Conservation (phyloP, 2,888 invertebrate genomes). For the Mantis religiosa region DNA sequence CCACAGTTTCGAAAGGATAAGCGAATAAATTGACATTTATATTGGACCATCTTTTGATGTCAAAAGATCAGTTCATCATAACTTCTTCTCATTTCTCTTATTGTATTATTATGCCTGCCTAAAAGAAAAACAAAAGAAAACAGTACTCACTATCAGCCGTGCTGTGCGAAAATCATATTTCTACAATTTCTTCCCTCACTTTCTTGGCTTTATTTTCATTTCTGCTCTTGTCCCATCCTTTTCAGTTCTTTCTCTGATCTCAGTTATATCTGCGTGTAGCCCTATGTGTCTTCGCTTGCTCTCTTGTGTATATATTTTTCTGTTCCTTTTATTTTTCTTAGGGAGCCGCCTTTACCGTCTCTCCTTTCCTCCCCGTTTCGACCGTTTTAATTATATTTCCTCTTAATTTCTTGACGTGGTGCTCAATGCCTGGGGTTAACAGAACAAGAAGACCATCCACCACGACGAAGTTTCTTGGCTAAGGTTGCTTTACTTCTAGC, state of each 20-base stretch:
- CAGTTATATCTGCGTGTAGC: background rate
- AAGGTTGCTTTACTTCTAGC: background rate
- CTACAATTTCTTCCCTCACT: background rate
- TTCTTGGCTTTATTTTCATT: background rate
- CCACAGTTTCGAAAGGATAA: slow-evolving; percentile 9
- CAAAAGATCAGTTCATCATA: slow-evolving; percentile 24
- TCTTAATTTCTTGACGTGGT: slow-evolving; percentile 5
- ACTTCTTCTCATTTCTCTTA: background rate
- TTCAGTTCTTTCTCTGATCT: background rate
- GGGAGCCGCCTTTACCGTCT: background rate
- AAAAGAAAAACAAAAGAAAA: background rate
- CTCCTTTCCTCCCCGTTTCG: background rate
- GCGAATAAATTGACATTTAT: slow-evolving; percentile 31
- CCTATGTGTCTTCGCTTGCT: background rate
- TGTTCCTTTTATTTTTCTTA: slow-evolving; percentile 2
- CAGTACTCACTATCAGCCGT: background rate
- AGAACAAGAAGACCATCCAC: background rate
- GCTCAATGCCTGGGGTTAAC: slow-evolving; percentile 6
- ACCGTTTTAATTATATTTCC: slow-evolving; percentile 19
- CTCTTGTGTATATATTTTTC: background rate
- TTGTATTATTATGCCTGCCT: background rate
- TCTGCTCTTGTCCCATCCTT: background rate
- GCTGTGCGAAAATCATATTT: slow-evolving; percentile 9
- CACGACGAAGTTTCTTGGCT: background rate
- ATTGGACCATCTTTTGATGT: slow-evolving; percentile 26